phyloP scores from a whole-genome alignment of 2,113 vertebrate species.

The Pollachius pollachius region DNA sequence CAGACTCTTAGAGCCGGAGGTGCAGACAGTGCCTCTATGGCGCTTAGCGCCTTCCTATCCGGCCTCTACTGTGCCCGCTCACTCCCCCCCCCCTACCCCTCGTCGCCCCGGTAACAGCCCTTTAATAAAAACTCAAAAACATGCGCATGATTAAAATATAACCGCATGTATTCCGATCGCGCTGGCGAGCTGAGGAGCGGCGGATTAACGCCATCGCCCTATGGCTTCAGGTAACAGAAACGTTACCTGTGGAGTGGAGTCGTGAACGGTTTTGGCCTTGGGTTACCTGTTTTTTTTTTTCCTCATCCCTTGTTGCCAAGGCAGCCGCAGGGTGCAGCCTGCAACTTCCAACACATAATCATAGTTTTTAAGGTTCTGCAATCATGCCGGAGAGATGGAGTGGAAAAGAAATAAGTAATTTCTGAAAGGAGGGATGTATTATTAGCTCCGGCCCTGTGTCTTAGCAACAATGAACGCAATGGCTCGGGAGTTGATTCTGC shows the following conservation, averaged over 20 bases:
- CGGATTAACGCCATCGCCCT: conserved; percentile 23
- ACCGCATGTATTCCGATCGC: conserved; percentile 8
- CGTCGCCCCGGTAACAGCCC: no score
- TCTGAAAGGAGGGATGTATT: conserved; percentile 34
- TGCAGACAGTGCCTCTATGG: conserved; percentile 42
- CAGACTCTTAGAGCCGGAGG: conserved; percentile 33
- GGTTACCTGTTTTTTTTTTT: conserved; percentile 16
- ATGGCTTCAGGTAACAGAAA: conserved; percentile 27
- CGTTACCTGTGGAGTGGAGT: not conserved
- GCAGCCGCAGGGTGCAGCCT: conserved; percentile 24
- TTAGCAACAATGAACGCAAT: conserved; percentile 55
- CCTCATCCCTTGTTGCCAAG: conserved; percentile 36
- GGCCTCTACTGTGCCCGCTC: no score
- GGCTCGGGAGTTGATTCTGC: conserved; percentile 26
- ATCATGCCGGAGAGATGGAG: conserved; percentile 9
- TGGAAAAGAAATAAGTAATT: conserved; percentile 1
- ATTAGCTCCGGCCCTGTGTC: conserved; percentile 41
- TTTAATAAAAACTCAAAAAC: no score
- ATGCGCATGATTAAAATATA: no score
- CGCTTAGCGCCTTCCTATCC: conserved; percentile 26
- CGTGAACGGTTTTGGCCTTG: conserved; percentile 16
- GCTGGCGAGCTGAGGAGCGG: conserved; percentile 36
- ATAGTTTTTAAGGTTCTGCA: conserved; percentile 8
- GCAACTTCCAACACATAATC: conserved; percentile 13
- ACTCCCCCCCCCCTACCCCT: no score